A percentile compares a stretch with the other conserved stretches of the same genome.
Conservation (phyloP, 2,888 invertebrate genomes). For the Oxystoma pomonae region DNA sequence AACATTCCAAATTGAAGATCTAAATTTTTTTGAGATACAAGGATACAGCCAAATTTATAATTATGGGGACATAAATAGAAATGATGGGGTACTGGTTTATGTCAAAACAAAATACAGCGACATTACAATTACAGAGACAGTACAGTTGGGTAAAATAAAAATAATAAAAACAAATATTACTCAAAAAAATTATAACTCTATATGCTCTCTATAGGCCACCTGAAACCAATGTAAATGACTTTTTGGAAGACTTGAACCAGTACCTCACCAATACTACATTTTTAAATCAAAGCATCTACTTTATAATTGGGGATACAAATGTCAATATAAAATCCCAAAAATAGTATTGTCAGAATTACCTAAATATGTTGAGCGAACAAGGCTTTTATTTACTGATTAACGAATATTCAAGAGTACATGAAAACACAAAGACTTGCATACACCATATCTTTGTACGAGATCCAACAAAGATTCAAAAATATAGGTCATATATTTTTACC, state of each 20-base stretch:
- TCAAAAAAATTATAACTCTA: neutral
- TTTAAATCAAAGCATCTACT: neutral
- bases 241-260: neutral
- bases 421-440: neutral
- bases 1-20: too few species aligned
- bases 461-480: neutral
- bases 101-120: neutral
- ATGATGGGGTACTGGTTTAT: neutral
- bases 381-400: neutral
- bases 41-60: neutral
- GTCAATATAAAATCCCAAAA: neutral
- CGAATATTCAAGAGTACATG: neutral
- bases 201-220: neutral
- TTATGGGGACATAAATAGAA: neutral
- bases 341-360: neutral
- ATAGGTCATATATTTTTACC: neutral
- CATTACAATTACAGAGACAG: neutral
- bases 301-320: neutral
- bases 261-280: neutral
- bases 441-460: neutral
- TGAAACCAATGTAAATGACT: neutral
- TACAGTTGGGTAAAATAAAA: neutral
- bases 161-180: neutral
- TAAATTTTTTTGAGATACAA: neutral
- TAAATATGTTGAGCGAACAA: neutral